Percentiles rank a stretch among this genome's conserved stretches.
Evolutionary conservation across 2,888 invertebrate genomes (phyloP).

Genomic region (Pasiphila rectangulata): DNA sequence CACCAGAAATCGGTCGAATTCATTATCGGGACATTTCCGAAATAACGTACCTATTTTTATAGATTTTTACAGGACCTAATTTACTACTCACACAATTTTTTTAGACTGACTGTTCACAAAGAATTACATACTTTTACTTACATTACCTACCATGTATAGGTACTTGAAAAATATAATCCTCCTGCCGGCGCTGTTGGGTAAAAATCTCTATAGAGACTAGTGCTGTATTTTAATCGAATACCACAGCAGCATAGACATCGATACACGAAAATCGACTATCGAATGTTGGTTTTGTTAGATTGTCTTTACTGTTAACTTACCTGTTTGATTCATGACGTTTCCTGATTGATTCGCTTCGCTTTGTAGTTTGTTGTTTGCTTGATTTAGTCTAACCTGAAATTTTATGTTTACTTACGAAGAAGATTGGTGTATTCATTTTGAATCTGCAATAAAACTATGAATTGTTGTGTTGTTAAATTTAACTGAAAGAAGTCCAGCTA

Average conservation of each 20-base stretch:
- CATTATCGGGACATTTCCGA: too few relatives aligned
- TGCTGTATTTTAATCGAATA: background rate
- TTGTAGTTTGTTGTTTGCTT: too few relatives aligned
- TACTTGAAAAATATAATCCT: background rate
- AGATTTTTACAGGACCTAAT: too few relatives aligned
- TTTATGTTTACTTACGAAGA: constrained; percentile 6
- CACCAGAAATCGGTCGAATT: too few relatives aligned
- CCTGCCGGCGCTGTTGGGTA: background rate
- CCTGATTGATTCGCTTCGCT: too few relatives aligned
- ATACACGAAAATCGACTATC: background rate
- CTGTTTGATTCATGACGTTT: constrained; percentile 1
- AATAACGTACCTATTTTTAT: too few relatives aligned
- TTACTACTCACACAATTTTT: too few relatives aligned
- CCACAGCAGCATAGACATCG: background rate
- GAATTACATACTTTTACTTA: too few relatives aligned
- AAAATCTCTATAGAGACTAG: background rate
- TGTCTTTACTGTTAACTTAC: background rate
- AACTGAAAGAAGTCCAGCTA: background rate
- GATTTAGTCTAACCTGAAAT: constrained; percentile 10
- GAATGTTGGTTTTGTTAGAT: constrained; percentile 1
- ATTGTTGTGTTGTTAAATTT: background rate
- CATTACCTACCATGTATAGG: too few relatives aligned
- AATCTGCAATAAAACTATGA: too few relatives aligned
- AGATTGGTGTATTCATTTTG: too few relatives aligned
- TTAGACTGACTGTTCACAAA: too few relatives aligned